A percentile compares a stretch with the other conserved stretches of the same genome.
These are phyloP conservation scores for Plumapathes pennacea DNA, from an alignment of 92 coral and sea anemone genomes.

Conservation along the genomic window DNA sequence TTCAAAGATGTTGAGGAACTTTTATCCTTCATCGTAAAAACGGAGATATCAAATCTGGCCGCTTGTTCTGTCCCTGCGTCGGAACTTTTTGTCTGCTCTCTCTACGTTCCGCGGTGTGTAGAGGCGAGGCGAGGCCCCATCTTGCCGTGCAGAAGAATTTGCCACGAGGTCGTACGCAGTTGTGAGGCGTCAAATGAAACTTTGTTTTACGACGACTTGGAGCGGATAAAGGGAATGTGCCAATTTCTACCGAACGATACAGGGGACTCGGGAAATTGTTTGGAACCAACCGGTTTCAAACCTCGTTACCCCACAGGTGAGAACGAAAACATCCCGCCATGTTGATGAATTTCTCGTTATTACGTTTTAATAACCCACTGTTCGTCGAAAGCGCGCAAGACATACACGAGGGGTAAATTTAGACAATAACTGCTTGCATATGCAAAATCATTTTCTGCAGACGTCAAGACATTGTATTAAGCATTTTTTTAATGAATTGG, in stretches of 20 bases:
- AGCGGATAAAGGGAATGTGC: slow-evolving; percentile 57
- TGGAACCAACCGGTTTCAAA: slow-evolving; percentile 27
- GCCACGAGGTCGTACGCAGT: slow-evolving; percentile 43
- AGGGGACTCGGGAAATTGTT: slow-evolving; percentile 10
- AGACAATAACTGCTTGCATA: too few species aligned
- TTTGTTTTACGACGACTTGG: slow-evolving; percentile 18
- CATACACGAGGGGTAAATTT: too few species aligned
- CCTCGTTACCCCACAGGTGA: slow-evolving; percentile 32
- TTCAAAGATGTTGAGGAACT: background rate
- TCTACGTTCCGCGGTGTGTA: slow-evolving; percentile 40
- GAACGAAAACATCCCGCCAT: background rate
- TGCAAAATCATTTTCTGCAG: too few species aligned
- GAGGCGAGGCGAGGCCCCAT: slow-evolving; percentile 39
- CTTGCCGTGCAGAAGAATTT: slow-evolving; percentile 49
- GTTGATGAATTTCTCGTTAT: background rate
- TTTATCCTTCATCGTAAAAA: slow-evolving; percentile 6
- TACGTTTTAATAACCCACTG: too few species aligned
- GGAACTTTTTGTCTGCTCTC: slow-evolving; percentile 46
- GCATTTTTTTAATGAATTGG: too few species aligned
- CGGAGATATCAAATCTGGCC: slow-evolving; percentile 1
- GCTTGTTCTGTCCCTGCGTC: slow-evolving; percentile 30
- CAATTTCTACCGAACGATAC: slow-evolving; percentile 19
- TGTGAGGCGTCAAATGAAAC: slow-evolving; percentile 21
- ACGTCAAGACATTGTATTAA: too few species aligned
- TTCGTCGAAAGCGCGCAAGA: too few species aligned